Conservation (phyloP, 2,797 vertebrate species). For the Xenopus petersii region DNA sequence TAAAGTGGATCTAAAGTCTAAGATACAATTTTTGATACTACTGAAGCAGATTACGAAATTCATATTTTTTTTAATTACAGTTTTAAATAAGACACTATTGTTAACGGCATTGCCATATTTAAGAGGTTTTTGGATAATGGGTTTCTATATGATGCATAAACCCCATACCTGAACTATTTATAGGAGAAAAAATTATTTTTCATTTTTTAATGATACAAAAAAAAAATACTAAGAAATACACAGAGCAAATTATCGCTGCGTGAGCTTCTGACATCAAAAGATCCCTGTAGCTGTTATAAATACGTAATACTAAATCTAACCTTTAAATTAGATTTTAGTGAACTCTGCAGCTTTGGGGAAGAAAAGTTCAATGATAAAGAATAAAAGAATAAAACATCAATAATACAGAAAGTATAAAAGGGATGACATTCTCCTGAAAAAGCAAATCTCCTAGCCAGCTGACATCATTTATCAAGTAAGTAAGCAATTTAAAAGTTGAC, state of each 20-base stretch:
- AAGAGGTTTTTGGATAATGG: no score
- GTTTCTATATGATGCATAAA: no score
- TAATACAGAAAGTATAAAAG: conserved; percentile 36
- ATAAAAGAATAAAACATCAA: conserved; percentile 25
- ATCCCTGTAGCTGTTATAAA: conserved; percentile 26
- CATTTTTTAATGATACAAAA: not conserved
- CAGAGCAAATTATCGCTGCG: not conserved
- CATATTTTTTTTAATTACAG: no score
- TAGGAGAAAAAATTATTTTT: not conserved
- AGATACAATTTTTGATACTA: no score
- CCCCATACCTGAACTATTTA: no score
- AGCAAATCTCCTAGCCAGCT: conserved; percentile 37
- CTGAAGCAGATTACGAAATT: no score
- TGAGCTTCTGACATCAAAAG: conserved; percentile 8
- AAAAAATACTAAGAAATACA: not conserved
- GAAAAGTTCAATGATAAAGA: no score
- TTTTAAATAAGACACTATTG: no score
- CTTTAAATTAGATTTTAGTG: conserved; percentile 30
- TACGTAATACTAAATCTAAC: conserved; percentile 32
- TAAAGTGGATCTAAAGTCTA: no score
- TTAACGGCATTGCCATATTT: no score
- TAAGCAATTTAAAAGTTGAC: not conserved
- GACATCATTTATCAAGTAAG: conserved; percentile 47
- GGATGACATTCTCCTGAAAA: conserved; percentile 17
- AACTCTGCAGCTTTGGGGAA: conserved; percentile 19